Evolutionary conservation across 2,113 vertebrate genomes (phyloP).

Genomic region (Xerus inauris): DNA sequence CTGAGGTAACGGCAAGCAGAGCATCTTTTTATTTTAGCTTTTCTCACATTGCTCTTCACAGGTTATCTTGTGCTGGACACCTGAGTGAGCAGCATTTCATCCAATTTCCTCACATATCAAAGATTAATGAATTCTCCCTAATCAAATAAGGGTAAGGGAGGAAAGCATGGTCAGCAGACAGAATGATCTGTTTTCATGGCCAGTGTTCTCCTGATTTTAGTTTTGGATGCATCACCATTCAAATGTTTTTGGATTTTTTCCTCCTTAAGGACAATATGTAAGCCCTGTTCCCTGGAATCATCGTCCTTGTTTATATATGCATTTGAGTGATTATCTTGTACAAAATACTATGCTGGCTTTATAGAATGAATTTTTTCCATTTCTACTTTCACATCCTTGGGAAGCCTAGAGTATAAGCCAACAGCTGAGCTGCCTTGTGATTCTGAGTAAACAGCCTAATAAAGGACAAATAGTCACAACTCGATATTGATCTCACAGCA

Average conservation of each 20-base stretch:
- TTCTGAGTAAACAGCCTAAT: neutral
- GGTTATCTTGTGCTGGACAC: neutral
- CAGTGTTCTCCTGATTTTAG: neutral
- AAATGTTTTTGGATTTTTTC: neutral
- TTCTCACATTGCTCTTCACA: neutral
- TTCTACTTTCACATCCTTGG: neutral
- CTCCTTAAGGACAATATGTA: neutral
- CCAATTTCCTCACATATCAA: neutral
- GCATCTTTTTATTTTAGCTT: neutral
- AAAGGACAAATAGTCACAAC: accelerated
- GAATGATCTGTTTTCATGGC: neutral
- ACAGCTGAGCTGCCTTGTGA: neutral
- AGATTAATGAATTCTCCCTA: neutral
- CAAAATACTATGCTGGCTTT: neutral
- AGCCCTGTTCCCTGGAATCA: neutral
- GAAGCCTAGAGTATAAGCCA: neutral
- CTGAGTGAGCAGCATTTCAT: neutral
- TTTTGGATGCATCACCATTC: neutral
- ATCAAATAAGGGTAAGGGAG: neutral
- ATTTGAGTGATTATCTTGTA: neutral
- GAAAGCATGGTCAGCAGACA: neutral
- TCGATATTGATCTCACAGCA: neutral
- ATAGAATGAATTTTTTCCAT: neutral
- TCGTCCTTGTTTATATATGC: neutral
- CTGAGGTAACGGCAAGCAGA: neutral